Conservation (phyloP, 1,140 invertebrate genomes). For the Cydia fagiglandana region DNA sequence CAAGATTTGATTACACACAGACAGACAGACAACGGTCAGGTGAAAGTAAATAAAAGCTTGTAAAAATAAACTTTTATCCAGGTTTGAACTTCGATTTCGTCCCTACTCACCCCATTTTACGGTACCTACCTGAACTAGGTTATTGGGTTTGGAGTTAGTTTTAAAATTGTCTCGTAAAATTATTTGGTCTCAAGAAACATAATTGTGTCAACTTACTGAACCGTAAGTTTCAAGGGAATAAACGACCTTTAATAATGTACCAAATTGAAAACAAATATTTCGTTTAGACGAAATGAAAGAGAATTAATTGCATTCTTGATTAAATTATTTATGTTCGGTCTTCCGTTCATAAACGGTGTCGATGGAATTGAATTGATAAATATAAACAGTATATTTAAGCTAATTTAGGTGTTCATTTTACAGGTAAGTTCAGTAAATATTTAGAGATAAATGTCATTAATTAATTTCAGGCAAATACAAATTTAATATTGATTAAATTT, state of each 20-base stretch:
- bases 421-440: neutral
- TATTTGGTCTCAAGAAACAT: neutral
- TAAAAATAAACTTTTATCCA: too few relatives aligned
- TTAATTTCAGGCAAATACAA: too few relatives aligned
- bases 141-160: too few relatives aligned
- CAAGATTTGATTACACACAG: too few relatives aligned
- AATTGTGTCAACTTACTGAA: neutral
- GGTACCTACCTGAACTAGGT: too few relatives aligned
- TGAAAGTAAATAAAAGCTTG: too few relatives aligned
- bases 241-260: neutral
- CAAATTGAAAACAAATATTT: neutral
- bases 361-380: neutral
- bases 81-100: too few relatives aligned
- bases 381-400: neutral
- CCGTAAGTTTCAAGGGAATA: neutral
- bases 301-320: constrained; percentile 16
- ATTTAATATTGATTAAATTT: too few relatives aligned
- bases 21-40: too few relatives aligned
- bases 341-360: neutral
- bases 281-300: constrained; percentile 6
- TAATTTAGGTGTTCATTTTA: neutral
- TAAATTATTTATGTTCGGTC: constrained; percentile 8
- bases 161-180: too few relatives aligned
- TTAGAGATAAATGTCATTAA: neutral
- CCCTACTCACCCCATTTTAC: too few relatives aligned